Conservation (phyloP, 1,140 invertebrate species). For the Bicyclus anynana region DNA sequence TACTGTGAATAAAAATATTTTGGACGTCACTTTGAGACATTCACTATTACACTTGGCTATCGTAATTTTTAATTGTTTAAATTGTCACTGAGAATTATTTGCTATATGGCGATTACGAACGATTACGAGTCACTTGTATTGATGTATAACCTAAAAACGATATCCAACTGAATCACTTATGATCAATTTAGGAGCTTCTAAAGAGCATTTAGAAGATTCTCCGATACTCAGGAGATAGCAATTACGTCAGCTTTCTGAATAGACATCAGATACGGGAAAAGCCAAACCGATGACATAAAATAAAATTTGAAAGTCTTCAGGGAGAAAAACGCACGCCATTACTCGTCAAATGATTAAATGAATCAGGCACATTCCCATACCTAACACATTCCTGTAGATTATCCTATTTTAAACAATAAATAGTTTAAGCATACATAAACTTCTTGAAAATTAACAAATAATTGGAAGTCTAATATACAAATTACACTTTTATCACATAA, state of each 20-base stretch:
- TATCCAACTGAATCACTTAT: conserved; percentile 58
- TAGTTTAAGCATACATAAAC: conserved; percentile 66
- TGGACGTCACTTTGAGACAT: conserved; percentile 55
- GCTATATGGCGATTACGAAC: conserved; percentile 51
- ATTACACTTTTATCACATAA: conserved; percentile 74
- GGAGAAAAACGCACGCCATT: conserved; percentile 77
- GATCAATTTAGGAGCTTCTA: conserved; percentile 24
- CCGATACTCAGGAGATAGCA: conserved; percentile 14
- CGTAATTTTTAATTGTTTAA: conserved; percentile 45
- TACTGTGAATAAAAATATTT: conserved; percentile 72
- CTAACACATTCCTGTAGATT: conserved; percentile 75
- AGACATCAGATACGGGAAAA: conserved; percentile 6
- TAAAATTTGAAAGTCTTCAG: conserved; percentile 73
- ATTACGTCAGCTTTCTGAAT: conserved; percentile 17
- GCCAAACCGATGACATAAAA: conserved; percentile 46
- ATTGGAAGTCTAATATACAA: conserved; percentile 66
- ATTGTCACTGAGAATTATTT: conserved; percentile 54
- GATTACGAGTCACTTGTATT: conserved; percentile 73
- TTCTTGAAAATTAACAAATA: conserved; percentile 71
- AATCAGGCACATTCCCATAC: conserved; percentile 68
- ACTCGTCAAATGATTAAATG: conserved; percentile 75
- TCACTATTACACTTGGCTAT: conserved; percentile 49
- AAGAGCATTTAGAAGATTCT: conserved; percentile 9
- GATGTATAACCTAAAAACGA: conserved; percentile 76
- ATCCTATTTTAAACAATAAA: conserved; percentile 70